Evolutionary conservation across 1,140 invertebrate genomes (phyloP), one percentile per base, ranked within the genome.

Genomic region (Micrasema minimum): DNA sequence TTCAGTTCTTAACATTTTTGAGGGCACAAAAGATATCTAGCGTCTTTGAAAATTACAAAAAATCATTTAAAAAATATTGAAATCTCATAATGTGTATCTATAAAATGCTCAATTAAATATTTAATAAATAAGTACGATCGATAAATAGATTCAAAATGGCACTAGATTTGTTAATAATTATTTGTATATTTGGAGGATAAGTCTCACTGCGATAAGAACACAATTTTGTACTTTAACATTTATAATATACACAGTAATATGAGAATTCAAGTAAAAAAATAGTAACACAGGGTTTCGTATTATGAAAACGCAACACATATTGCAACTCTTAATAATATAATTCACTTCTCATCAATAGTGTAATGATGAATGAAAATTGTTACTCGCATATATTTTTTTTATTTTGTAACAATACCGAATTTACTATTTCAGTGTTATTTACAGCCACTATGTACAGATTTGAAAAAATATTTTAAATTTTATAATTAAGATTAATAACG

Each of bases 51-150:
- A 64, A 31, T 48, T 46, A 20, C n/a, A 23, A 64, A 64, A 64
- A 31, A n/a, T n/a, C 38, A 43, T 62, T 62, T 62, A 38, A 9
- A 45, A 46, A 45, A 14, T 26, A 69, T 41, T 45, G 26, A 69
- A 62, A 41, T 38, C 67, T 62, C 66, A 59, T 48, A 57, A 57
- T 41, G 35, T 57, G 55, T 69, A 69, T 62, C 57, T 66, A 61
- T 74, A 74, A 74, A 67, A 74, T 71, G 72, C 72, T 74, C 72
- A 74, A 74, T 74, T 74, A 74, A 68, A 62, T 66, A 64, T 69
- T 55, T 57, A 46, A 51, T 43, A 50, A 55, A 71, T 66, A 66
- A 61, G 55, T 66, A 71, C 45, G 41, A 51, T 72, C 22, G 53
- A 43, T 50, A 57, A 53, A 65, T 57, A 66, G 55, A 67, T 46